Evolutionary conservation across 1,140 invertebrate species (phyloP).

Genomic region (Vollenhovia emeryi): DNA sequence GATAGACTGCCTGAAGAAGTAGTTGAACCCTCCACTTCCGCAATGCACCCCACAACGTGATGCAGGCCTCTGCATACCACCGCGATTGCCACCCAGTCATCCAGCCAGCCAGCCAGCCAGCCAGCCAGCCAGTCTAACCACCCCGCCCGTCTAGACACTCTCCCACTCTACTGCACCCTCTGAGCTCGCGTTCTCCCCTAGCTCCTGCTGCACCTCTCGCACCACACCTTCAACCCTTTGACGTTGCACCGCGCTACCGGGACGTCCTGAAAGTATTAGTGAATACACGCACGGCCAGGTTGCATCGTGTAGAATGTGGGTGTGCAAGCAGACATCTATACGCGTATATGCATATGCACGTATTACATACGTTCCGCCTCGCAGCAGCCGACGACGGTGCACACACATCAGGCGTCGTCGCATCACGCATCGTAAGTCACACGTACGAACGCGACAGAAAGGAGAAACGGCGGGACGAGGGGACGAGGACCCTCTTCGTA

Average conservation of each 20-base stretch:
- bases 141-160: conserved; percentile 83
- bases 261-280: conserved; percentile 64
- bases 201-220: conserved; percentile 64
- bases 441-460: conserved; percentile 68
- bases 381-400: conserved; percentile 54
- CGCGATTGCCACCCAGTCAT: conserved; percentile 74
- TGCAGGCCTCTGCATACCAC: conserved; percentile 63
- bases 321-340: background rate
- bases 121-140: conserved; percentile 77
- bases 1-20: conserved; percentile 72
- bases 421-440: conserved; percentile 77
- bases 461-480: conserved; percentile 52
- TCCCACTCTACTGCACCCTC: conserved; percentile 82
- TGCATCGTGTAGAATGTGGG: conserved; percentile 27
- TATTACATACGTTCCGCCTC: conserved; percentile 49
- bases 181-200: conserved; percentile 66
- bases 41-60: conserved; percentile 64
- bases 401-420: conserved; percentile 71
- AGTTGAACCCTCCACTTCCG: conserved; percentile 46
- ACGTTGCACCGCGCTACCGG: conserved; percentile 67
- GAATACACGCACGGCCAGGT: conserved; percentile 24
- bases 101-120: conserved; percentile 57
- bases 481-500: conserved; percentile 59
- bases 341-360: background rate
- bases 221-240: conserved; percentile 78